A percentile compares a stretch with the other conserved stretches of the same genome.
Conservation (phyloP, 2,888 invertebrate species). For the Apotomis betuletana region DNA sequence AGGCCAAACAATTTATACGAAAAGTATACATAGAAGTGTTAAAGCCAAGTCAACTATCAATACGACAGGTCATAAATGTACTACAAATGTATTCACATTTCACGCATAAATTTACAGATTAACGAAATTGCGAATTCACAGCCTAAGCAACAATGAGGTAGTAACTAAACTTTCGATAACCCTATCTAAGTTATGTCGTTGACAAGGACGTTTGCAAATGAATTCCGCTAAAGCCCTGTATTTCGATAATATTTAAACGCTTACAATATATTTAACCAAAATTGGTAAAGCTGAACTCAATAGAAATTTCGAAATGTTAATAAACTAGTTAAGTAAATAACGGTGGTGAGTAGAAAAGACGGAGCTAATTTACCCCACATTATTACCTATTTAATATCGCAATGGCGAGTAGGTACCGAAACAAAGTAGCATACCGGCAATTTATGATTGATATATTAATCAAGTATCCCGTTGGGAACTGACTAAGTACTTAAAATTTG, state of each 20-base stretch:
- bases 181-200: conserved; percentile 25
- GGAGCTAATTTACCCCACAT: neutral
- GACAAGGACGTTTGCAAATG: conserved; percentile 32
- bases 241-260: conserved; percentile 9
- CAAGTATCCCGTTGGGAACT: no score
- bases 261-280: conserved; percentile 2
- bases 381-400: neutral
- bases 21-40: conserved; percentile 5
- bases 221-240: neutral
- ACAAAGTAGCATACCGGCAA: neutral
- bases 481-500: no score
- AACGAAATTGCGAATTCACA: conserved; percentile 27
- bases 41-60: conserved; percentile 3
- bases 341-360: neutral
- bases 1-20: neutral
- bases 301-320: neutral
- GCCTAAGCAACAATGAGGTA: conserved; percentile 21
- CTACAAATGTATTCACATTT: conserved; percentile 14
- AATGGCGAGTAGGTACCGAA: neutral
- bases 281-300: neutral
- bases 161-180: conserved; percentile 32
- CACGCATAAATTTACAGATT: conserved; percentile 34
- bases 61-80: neutral
- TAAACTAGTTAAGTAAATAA: neutral
- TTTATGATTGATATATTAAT: no score